Base-by-base conservation (phyloP, 2,113 vertebrate genomes). In the Podiceps cristatus region DNA sequence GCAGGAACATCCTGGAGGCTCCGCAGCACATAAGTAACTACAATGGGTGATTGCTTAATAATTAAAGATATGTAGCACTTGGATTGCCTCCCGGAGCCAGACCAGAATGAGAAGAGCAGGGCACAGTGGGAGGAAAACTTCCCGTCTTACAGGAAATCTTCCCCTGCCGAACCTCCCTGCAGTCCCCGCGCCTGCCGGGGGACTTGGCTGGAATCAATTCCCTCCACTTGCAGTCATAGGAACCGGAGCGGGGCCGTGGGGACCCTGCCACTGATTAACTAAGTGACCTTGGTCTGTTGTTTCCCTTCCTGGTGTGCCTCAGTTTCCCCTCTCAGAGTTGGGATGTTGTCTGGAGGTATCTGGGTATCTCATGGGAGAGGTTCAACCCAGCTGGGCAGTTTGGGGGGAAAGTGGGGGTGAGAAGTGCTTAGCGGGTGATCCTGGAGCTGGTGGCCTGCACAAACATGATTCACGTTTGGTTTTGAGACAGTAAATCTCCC, bases 111-210 rank as follows among this genome's bases (percentile, higher is more conserved):
- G 45, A 45, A 92, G 86, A 86, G 64, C 27, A 19, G 40, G 76
- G 93, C 81, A 92, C 23, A 52, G 42, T 0, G 68, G 58, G 88
- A 95, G 80, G 88, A 68, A 96, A 91, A 96, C 80, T 97, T 96
- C 94, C 95, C 7, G 18, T 93, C 94, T 97, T 96, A 84, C 97
- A 95, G 96, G 96, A 97, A 97, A 96, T 9, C 92, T 95, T 71
- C 88, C 60, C 13, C 35, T 86, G 20, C 75, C 2, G 42, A 47
- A 71, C 29, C 20, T 74, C 76, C 28, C 60, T 9, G 71, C 76
- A 66, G 76, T 42, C 45, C 75, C 45, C 0, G 5, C 0, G 16
- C 82, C 90, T 55, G 73, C 55, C 11, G 5, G 14, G 78, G 82
- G 90, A 84, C 90, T 78, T 84, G 77, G 73, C 47, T 95, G 80